Conservation (phyloP, 2,113 vertebrate species). For the Orycteropus afer region DNA sequence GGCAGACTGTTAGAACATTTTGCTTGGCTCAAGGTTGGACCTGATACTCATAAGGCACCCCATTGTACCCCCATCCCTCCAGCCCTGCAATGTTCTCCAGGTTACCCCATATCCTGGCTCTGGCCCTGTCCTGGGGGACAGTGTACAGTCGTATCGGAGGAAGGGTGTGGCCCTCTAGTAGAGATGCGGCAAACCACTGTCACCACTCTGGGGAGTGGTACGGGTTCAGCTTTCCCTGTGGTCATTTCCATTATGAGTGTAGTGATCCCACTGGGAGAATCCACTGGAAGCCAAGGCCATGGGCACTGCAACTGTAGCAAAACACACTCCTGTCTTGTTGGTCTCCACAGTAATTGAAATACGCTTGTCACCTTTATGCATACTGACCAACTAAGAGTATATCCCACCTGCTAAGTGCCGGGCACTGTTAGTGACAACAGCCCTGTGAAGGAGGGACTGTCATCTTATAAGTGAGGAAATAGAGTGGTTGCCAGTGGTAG, state of each 20-base stretch:
- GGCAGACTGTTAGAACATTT: not conserved
- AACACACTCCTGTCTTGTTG: not conserved
- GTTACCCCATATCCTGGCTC: not conserved
- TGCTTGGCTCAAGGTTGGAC: not conserved
- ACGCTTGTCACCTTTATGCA: not conserved
- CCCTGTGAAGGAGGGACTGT: not conserved
- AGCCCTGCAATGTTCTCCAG: not conserved
- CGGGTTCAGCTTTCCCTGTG: accelerated
- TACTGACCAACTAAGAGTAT: not conserved
- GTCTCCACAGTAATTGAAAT: not conserved
- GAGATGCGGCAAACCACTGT: not conserved
- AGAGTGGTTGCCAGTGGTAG: too few species aligned
- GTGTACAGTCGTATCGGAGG: not conserved
- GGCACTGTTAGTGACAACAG: not conserved
- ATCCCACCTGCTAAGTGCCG: too few species aligned
- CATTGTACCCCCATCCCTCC: accelerated
- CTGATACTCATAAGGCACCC: not conserved
- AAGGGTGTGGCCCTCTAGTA: not conserved
- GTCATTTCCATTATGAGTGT: accelerated
- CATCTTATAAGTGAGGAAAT: not conserved
- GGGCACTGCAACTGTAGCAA: not conserved
- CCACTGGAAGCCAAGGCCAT: not conserved
- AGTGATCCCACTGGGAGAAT: not conserved
- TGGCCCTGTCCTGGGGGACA: not conserved
- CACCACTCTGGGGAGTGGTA: not conserved